Conservation (phyloP, 2,113 vertebrate genomes). For the Psittacara wagleri region DNA sequence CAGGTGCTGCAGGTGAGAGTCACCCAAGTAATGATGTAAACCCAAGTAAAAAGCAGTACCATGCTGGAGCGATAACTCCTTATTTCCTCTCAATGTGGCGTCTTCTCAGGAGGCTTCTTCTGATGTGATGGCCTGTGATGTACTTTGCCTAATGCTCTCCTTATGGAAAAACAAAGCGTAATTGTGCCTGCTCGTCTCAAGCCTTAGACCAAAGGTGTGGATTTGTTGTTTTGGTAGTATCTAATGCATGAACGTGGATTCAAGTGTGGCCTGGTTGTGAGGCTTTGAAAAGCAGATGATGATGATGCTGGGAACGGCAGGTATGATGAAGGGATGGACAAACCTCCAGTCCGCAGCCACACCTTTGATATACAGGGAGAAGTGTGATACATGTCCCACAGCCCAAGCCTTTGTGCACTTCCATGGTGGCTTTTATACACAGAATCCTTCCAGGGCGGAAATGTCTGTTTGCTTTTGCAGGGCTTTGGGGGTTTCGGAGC, state of each 20-base stretch:
- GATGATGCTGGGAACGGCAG: conserved; percentile 57
- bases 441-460: conserved; percentile 46
- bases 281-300: background rate
- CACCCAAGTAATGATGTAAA: background rate
- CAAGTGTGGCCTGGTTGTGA: conserved; percentile 56
- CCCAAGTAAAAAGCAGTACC: background rate
- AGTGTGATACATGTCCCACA: background rate
- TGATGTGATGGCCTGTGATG: background rate
- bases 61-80: conserved; percentile 24
- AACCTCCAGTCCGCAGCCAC: background rate
- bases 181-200: conserved; percentile 21
- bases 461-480: conserved; percentile 1
- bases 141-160: conserved; percentile 1
- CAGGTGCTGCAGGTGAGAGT: background rate
- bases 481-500: conserved; percentile 7
- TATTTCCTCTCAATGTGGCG: background rate
- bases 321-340: conserved; percentile 59
- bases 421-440: background rate
- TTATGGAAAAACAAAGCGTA: conserved; percentile 62
- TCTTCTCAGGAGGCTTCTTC: conserved; percentile 48
- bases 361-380: background rate
- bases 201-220: background rate
- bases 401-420: background rate
- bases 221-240: conserved; percentile 40
- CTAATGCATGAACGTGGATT: conserved; percentile 60